Base-by-base conservation (phyloP, 2,113 vertebrate genomes). In the Pelvicachromis taeniatus region DNA sequence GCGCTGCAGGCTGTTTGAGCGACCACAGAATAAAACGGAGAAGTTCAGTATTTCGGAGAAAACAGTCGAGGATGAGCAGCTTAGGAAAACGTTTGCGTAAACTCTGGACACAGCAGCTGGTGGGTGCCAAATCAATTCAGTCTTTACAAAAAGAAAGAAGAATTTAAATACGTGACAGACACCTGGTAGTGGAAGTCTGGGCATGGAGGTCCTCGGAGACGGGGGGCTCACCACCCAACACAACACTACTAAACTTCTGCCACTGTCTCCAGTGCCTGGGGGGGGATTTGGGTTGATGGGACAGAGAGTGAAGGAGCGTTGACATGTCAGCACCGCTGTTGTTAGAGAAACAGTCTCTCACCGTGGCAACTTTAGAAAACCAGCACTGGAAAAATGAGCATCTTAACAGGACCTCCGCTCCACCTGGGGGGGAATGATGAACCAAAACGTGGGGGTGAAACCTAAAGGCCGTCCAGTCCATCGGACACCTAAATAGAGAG, bases 391-490 rank as follows among this genome's bases (percentile, higher is more conserved):
- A 85, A 89, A 88, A 80, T 42, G n/a, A 45, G 61, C 87, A 78
- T 78, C 86, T 75, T 10, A 75, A 52, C n/a, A 75, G 58, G 19
- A 21, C 7, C 79, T 45, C 61, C 59, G 80, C 75, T 85, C 84
- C 80, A 10, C 50, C 78, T 35, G 65, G 75, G 35, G 81, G 86
- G 85, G 85, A 87, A 91, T 78, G 86, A 88, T 70, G 88, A 86
- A 16, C 81, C 52, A 81, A 55, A 81, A 42, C 59, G 42, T 16
- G 9, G 77, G 80, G 42, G 90, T 73, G 84, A 31, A 80, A 65
- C 55, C 65, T 75, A 12, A 81, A 7, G 29, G 78, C 63, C 53
- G 16, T 84, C 53, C 81, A 54, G 59, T 50, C 78, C 16, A 52
- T 80, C 12, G 68, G 50, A 58, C 5, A n/a, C 19, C 75, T 35